Evolutionary conservation across 2,797 vertebrate species (phyloP), one percentile per base, ranked within the genome.

Genomic region (Rhynchonycteris naso): DNA sequence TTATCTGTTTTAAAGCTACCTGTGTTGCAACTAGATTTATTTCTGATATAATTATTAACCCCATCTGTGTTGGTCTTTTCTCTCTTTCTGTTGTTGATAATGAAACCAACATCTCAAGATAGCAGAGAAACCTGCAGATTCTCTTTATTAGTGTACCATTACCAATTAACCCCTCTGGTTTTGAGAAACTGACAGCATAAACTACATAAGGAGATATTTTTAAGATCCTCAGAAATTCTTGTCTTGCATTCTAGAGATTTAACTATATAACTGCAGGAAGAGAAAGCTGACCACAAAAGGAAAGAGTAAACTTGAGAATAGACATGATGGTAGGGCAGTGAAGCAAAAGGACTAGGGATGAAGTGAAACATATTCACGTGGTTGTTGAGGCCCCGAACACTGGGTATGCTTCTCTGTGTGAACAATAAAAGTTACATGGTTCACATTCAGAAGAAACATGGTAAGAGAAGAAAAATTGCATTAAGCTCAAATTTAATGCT

Each of bases 11-110:
- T 98, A 93, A 96, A 98, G 96, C 97, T 98, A 97, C 98, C 98
- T 95, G 93, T 94, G 98, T 98, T 96, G 91, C 97, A 97, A 97
- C 74, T 56, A 96, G 95, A 97, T 98, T 98, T 97, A 97, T 97
- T 98, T 98, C 97, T 97, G 93, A 98, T 98, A 97, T 97, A 96
- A 98, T 97, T 98, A 98, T 98, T 98, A 98, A 98, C 97, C 93
- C 97, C 96, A 96, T 98, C 97, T 97, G 85, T 79, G 75, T 94
- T 97, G 94, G 61, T 95, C 97, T 96, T 97, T 88, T 97, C 93
- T 91, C n/a, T 90, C 43, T 90, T 85, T 86, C 76, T 68, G 56
- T 84, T 90, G 47, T 76, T 91, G 18, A 22, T 87, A 94, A 85
- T 75, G 38, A 63, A 90, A 72, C 38, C 88, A n/a, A 10, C 22